Base-by-base conservation (phyloP, 1,140 invertebrate species). In the Drosophila varians region DNA sequence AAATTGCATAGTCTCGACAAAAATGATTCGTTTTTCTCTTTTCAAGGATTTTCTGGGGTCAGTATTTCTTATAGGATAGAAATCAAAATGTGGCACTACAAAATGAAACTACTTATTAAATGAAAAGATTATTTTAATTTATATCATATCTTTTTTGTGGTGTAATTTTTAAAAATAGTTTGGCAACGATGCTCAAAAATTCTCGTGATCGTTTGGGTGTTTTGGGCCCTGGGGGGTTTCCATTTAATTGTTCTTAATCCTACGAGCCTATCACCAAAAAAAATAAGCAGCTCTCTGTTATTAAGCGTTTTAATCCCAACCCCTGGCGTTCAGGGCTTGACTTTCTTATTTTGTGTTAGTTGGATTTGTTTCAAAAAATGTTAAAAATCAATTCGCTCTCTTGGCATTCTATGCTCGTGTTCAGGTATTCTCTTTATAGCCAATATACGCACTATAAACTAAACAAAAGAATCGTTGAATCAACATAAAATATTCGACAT, bases 131-230 rank as follows among this genome's bases (percentile, higher is more conserved):
- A 46, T 52, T 12, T 54, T 18, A 45, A 23, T 58, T 45, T 47
- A n/a, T n/a, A n/a, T n/a, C n/a, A n/a, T n/a, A n/a, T n/a, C n/a
- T n/a, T 56, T 40, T 31, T 31, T 1, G 42, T 43, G 47, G 36
- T 31, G 48, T 7, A 36, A 54, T 60, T 64, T 71, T 56, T 79
- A 51, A 84, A 84, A 84, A 86, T 54, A 53, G 36, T 40, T 56
- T 56, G 38, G 64, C 80, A 90, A 90, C 88, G 88, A 90, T 89
- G 69, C 78, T 86, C 83, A 90, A 90, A 90, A 90, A 90, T 87
- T 71, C 64, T 53, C 62, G 49, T 89, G 79, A 90, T 89, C 88
- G 88, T 88, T 80, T 49, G 19, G 11, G 43, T 31, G 21, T 62
- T 36, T 47, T 14, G 18, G 18, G 16, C 40, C 21, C 38, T n/a